Evolutionary conservation across 2,113 vertebrate genomes (phyloP), one percentile per base, ranked within the genome.

Genomic region (Coptodon rendalli): DNA sequence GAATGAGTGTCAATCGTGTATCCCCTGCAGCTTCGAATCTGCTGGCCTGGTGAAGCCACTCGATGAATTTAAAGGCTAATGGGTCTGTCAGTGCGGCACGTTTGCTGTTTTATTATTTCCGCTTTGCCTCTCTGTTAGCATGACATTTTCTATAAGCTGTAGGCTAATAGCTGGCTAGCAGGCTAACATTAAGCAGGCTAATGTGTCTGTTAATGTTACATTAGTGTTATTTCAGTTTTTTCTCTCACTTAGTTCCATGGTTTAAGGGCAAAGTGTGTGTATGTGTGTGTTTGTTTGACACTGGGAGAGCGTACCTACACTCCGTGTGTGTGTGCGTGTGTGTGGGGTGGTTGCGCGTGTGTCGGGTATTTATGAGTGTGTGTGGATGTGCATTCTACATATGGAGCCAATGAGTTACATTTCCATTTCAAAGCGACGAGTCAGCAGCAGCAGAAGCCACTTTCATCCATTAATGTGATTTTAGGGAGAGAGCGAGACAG

Each of bases 391-490:
- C 84, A n/a, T 83, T 88, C 87, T 89, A 91, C 93, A 94, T 95
- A 95, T 94, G 93, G 90, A 93, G 93, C 89, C 94, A 95, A 90
- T 95, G 93, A 95, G 92, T 92, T 95, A 78, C 87, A 96, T 96
- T 96, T 95, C 95, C 95, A 96, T 95, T 95, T 96, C 94, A 96
- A 96, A 96, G 95, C 92, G 57, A 92, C 91, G 90, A 94, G 92
- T 95, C 94, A 94, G 94, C 95, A 93, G 91, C 91, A 88, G 94
- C 92, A 94, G 94, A 93, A 95, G 95, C 93, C 93, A 94, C 94
- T 96, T 95, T 95, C 95, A 95, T 95, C 94, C 91, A 93, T 95
- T 96, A 95, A 94, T 96, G 94, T 96, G 92, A 94, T 95, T 95
- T 95, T 94, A 93, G 85, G 85, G 86, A 87, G 88, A 90, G 92